phyloP scores from a whole-genome alignment of 2,888 invertebrate species.

The Eurois occulta region DNA sequence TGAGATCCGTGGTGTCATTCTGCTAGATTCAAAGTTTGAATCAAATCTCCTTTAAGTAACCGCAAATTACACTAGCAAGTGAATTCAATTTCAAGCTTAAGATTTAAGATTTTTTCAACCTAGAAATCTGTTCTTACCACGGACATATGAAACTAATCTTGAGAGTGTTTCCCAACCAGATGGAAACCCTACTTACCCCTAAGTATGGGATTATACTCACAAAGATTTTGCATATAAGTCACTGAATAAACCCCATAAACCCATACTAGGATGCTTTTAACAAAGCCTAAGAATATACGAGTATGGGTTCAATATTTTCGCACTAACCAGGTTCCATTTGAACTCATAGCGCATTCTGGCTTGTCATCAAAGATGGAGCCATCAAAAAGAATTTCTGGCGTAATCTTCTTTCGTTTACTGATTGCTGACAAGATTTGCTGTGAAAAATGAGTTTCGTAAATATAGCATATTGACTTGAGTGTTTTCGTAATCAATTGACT shows the following conservation, averaged over 20 bases:
- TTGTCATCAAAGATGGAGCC: conserved; percentile 63
- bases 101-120: neutral
- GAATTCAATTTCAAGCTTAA: neutral
- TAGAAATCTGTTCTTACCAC: neutral
- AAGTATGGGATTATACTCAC: conserved; percentile 35
- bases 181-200: conserved; percentile 40
- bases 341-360: conserved; percentile 60
- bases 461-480: conserved; percentile 47
- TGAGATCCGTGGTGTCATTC: neutral
- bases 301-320: conserved; percentile 32
- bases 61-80: neutral
- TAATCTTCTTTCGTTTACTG: conserved; percentile 67
- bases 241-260: conserved; percentile 35
- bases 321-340: conserved; percentile 47
- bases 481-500: conserved; percentile 39
- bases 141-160: conserved; percentile 42
- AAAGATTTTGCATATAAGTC: conserved; percentile 54
- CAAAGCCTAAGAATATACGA: conserved; percentile 17
- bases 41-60: neutral
- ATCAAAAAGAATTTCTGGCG: conserved; percentile 65
- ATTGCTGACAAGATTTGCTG: conserved; percentile 65
- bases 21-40: neutral
- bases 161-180: conserved; percentile 38
- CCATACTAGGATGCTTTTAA: conserved; percentile 13
- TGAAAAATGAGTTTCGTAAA: conserved; percentile 40